phyloP scores from a whole-genome alignment of 2,113 vertebrate species.

The Actenoides hombroni region DNA sequence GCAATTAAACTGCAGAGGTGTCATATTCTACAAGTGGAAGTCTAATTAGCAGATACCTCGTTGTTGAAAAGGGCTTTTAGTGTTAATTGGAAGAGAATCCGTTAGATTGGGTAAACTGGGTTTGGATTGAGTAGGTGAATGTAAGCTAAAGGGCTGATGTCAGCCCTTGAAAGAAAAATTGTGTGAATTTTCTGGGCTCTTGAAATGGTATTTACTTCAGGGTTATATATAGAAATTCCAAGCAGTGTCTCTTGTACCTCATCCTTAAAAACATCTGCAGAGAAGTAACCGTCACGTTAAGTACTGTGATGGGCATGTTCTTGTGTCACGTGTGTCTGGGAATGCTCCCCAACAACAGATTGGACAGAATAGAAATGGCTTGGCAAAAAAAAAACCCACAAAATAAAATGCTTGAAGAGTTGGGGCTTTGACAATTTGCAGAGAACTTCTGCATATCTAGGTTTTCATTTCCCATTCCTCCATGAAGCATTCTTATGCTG shows the following conservation, averaged over 20 bases:
- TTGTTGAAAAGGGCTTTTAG: not conserved
- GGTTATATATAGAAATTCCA: not conserved
- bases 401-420: not conserved
- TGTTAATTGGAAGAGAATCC: not conserved
- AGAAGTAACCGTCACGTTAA: not conserved
- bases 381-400: not conserved
- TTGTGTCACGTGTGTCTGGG: not conserved
- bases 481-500: fast-evolving
- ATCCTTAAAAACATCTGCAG: not conserved
- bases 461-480: not conserved
- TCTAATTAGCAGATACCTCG: not conserved
- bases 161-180: not conserved
- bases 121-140: not conserved
- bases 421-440: not conserved
- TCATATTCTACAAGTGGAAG: not conserved
- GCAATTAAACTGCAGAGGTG: not conserved
- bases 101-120: not conserved
- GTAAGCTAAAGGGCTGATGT: not conserved
- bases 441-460: not conserved
- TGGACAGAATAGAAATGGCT: not conserved
- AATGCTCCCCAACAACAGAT: not conserved
- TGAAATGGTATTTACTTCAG: not conserved
- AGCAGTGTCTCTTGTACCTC: not conserved
- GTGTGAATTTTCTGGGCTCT: not conserved
- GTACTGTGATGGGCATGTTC: not conserved